phyloP scores from a whole-genome alignment of 2,888 invertebrate species.

The Slavum lentiscoides region DNA sequence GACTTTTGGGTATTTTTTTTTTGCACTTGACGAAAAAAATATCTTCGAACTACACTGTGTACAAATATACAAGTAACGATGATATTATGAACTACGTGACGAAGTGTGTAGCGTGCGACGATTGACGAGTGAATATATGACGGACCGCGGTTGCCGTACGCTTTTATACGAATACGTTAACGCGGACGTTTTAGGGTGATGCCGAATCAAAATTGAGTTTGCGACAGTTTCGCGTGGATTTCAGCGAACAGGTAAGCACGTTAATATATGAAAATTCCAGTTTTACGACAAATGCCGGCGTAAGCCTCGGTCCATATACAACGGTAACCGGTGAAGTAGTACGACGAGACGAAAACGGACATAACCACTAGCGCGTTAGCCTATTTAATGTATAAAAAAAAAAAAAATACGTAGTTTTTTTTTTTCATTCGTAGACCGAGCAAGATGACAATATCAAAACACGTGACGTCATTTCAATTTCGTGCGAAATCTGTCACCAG shows the following conservation, averaged over 20 bases:
- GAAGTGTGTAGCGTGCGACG: background rate
- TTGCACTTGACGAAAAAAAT: no score
- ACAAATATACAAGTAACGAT: background rate
- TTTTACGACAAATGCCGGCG: constrained; percentile 11
- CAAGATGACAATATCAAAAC: no score
- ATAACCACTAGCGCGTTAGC: constrained; percentile 35
- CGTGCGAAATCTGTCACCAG: no score
- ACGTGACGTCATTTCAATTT: no score
- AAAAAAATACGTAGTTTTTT: no score
- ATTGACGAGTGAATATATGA: constrained; percentile 43
- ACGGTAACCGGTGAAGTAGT: background rate
- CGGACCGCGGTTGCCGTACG: background rate
- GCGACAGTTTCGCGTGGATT: constrained; percentile 10
- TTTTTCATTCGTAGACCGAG: no score
- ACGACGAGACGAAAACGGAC: constrained; percentile 18
- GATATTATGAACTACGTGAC: no score
- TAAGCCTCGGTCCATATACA: constrained; percentile 38
- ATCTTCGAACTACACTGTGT: background rate
- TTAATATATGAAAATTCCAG: constrained; percentile 18
- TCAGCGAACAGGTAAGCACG: constrained; percentile 4
- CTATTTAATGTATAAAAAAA: no score
- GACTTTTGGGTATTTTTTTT: background rate
- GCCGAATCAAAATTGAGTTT: background rate
- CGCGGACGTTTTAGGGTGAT: constrained; percentile 20
- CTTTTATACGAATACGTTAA: constrained; percentile 38